These are phyloP conservation scores for Ibycter americanus DNA, from an alignment of 2,797 vertebrate genomes.

Conservation along the genomic window DNA sequence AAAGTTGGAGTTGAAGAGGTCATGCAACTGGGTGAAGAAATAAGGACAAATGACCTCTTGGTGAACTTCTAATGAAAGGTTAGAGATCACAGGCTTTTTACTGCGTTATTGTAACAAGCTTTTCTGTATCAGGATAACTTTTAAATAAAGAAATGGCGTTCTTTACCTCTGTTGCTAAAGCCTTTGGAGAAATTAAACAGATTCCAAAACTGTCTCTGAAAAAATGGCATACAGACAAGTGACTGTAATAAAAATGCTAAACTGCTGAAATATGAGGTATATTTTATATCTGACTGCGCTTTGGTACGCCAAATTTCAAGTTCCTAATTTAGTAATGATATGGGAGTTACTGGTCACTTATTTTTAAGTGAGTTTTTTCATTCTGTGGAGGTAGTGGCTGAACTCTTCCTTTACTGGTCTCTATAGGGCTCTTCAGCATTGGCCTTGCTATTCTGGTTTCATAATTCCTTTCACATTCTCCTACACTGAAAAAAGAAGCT, in stretches of 20 bases:
- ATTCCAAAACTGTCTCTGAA: neutral
- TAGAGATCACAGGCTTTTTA: neutral
- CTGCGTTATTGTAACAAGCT: neutral
- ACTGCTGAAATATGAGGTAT: neutral
- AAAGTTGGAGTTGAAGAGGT: constrained; percentile 24
- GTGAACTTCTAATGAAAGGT: neutral
- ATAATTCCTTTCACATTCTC: neutral
- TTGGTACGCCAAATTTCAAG: neutral
- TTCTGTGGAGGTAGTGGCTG: neutral
- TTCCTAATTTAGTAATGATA: neutral
- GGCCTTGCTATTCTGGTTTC: neutral
- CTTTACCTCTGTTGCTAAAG: neutral
- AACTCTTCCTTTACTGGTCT: neutral
- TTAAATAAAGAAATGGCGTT: neutral
- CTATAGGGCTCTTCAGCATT: neutral
- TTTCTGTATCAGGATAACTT: neutral
- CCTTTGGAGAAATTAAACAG: neutral
- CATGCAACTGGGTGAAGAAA: neutral
- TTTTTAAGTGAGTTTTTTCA: neutral
- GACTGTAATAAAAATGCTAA: neutral
- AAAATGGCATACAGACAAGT: neutral
- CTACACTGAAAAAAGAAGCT: neutral
- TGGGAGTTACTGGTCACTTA: neutral
- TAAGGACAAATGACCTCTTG: neutral
- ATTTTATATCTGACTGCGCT: neutral